phyloP scores from a whole-genome alignment of 2,888 invertebrate genomes.

The Osedax frankpressi region DNA sequence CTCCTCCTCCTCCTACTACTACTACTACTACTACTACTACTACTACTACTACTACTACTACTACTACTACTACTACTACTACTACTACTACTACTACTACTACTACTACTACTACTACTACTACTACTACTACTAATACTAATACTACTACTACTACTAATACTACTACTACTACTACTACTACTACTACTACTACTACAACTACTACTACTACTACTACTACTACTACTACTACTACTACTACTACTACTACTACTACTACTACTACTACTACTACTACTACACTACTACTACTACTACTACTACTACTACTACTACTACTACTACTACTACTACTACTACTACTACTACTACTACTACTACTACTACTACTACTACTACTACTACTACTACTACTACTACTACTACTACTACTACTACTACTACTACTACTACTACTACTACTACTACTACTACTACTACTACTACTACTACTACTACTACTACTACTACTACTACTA shows the following conservation, averaged over 20 bases:
- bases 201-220: background rate
- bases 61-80: background rate
- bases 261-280: background rate
- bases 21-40: background rate
- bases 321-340: background rate
- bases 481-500: background rate
- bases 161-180: background rate
- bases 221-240: background rate
- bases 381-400: background rate
- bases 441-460: background rate
- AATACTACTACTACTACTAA: background rate
- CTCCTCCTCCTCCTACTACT: too few species aligned
- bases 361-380: background rate
- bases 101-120: background rate
- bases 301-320: background rate
- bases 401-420: background rate
- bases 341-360: background rate
- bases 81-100: background rate
- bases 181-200: background rate
- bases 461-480: background rate
- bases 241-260: slow-evolving; percentile 1
- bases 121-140: background rate
- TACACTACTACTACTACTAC: background rate
- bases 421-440: background rate
- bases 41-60: background rate